Percentiles rank a stretch among this genome's conserved stretches.
These are phyloP conservation scores for Mamestra configurata DNA, from an alignment of 1,140 invertebrate species.

Conservation along the genomic window DNA sequence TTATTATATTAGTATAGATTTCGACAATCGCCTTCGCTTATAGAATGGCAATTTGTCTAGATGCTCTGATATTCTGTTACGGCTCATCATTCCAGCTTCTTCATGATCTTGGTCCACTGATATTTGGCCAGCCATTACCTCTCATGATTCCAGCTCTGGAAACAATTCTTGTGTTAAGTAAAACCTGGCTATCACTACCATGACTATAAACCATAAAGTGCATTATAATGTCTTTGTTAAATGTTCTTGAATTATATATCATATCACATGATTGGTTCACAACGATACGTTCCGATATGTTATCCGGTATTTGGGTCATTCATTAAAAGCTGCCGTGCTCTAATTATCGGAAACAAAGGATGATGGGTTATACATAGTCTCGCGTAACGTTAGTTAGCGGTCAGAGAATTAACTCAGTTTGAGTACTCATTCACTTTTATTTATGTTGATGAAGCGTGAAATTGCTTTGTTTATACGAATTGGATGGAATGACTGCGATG, in stretches of 20 bases:
- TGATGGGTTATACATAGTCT: conserved; percentile 71
- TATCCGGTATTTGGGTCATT: conserved; percentile 61
- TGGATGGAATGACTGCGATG: conserved; percentile 8
- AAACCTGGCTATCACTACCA: too few species aligned
- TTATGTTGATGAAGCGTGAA: conserved; percentile 28
- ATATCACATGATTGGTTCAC: conserved; percentile 54
- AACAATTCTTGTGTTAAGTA: too few species aligned
- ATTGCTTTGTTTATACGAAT: conserved; percentile 30
- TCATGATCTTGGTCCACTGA: too few species aligned
- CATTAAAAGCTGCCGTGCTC: conserved; percentile 62
- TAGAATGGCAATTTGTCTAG: too few species aligned
- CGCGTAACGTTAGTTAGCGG: conserved; percentile 31
- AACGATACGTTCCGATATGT: conserved; percentile 60
- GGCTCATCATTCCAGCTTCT: too few species aligned
- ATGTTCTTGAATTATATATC: conserved; percentile 22
- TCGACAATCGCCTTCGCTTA: too few species aligned
- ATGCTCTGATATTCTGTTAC: too few species aligned
- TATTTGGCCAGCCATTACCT: too few species aligned
- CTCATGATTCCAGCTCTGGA: too few species aligned
- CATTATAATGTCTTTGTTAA: neutral
- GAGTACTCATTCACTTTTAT: conserved; percentile 39
- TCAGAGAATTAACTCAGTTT: conserved; percentile 37
- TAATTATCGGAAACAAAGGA: conserved; percentile 78
- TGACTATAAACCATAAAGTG: too few species aligned
- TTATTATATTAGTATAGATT: too few species aligned